phyloP scores from a whole-genome alignment of 2,888 invertebrate species.

The Spatulosminthurus flaviceps region DNA sequence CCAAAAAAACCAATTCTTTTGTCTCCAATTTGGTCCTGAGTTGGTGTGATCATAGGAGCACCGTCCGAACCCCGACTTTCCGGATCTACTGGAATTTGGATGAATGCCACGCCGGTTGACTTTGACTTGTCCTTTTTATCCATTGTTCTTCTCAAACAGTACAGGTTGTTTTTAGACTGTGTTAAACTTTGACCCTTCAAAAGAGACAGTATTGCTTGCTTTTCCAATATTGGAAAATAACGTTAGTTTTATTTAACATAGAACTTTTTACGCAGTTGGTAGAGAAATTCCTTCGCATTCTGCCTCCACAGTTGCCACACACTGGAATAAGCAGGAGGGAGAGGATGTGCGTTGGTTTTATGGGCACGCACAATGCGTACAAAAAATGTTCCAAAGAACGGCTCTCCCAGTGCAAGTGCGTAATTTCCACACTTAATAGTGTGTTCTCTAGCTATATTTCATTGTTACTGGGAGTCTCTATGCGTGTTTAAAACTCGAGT shows the following conservation, averaged over 20 bases:
- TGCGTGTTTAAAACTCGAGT: no score
- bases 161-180: not conserved
- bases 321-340: conserved; percentile 4
- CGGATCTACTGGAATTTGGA: not conserved
- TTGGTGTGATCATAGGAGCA: not conserved
- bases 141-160: no score
- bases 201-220: not conserved
- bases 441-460: no score
- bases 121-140: not conserved
- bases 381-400: not conserved
- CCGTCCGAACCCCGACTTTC: not conserved
- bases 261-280: conserved; percentile 9
- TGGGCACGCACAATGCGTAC: not conserved
- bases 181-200: not conserved
- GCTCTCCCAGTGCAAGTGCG: not conserved
- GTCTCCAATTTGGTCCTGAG: not conserved
- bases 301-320: not conserved
- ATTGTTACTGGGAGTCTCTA: no score
- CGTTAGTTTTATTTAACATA: not conserved
- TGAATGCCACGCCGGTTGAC: not conserved
- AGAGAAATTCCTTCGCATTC: not conserved
- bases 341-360: not conserved
- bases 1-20: not conserved
- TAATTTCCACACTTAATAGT: not conserved
- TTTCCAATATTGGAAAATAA: conserved; percentile 10